Base-by-base conservation (phyloP, 2,113 vertebrate genomes). In the Numida meleagris region DNA sequence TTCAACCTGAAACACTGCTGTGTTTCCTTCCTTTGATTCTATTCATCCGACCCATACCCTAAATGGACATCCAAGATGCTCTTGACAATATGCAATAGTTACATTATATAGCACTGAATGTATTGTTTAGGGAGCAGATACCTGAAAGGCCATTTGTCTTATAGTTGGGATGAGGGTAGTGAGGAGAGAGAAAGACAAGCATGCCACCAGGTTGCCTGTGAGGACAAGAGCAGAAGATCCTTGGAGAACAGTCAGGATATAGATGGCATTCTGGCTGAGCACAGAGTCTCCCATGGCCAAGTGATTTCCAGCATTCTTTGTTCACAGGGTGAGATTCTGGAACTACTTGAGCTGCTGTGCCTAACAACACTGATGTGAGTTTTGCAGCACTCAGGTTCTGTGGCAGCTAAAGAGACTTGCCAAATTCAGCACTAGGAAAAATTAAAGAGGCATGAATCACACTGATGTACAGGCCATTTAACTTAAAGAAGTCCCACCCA, bases 311-410 rank as follows among this genome's bases (percentile, higher is more conserved):
- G 5, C 6, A 7, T 34, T 89, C 58, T 82, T 13, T 46, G 20
- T 43, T 34, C 0, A 0, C 4, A 8, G 20, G 2, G 0, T 2
- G 50, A 85, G 53, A 73, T 45, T 36, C n/a, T 2, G 1, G 8
- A 61, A 31, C 12, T 87, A 17, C 62, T 91, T 48, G 40, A 89
- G 36, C 24, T 76, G 45, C 25, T n/a, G 17, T 73, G 16, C 11
- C 36, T 40, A 70, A 46, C 34, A 87, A 24, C 38, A 83, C 20
- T 66, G 43, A 6, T 18, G 14, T 0, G 12, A 34, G 13, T 73
- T 96, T 73, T 76, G 27, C 2, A 66, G 31, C n/a, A 76, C 45
- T 33, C 79, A 34, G 6, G 13, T 45, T 83, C 59, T 71, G 7
- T 0, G 4, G 7, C 45, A 88, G 48, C 33, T 70, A 34, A 42